phyloP scores from a whole-genome alignment of 2,888 invertebrate species.

The Chymomyza fuscimana region DNA sequence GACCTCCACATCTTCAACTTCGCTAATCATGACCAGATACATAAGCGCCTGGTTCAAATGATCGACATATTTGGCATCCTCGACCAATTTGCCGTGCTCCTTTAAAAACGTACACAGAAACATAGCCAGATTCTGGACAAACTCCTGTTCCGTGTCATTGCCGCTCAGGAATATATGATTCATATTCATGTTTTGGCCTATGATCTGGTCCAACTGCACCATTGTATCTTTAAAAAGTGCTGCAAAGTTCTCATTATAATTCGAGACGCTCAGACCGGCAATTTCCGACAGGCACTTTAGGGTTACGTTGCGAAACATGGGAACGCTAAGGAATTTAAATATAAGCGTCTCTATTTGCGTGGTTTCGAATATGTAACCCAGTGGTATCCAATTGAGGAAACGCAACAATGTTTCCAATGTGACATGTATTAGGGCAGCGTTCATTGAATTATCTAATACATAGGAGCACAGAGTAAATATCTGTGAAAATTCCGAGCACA shows the following conservation, averaged over 20 bases:
- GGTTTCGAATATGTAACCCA: constrained; percentile 99
- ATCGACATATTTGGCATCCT: constrained; percentile 88
- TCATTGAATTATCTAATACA: constrained; percentile 98
- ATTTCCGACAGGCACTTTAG: constrained; percentile 99
- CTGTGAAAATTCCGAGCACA: constrained; percentile 99
- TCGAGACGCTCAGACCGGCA: constrained; percentile 92
- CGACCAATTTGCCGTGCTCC: constrained; percentile 94
- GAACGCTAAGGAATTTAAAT: constrained; percentile 98
- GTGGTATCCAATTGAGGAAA: constrained; percentile 99
- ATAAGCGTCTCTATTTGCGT: constrained; percentile 96
- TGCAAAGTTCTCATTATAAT: constrained; percentile 96
- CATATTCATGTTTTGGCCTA: constrained; percentile 94
- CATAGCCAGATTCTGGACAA: constrained; percentile 98
- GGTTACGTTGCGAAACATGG: constrained; percentile 98
- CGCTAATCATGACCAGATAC: constrained; percentile 94
- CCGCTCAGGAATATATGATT: constrained; percentile 96
- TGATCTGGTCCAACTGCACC: constrained; percentile 94
- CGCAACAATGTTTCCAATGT: constrained; percentile 97
- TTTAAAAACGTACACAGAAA: constrained; percentile 98
- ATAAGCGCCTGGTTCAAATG: constrained; percentile 90
- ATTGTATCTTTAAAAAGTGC: constrained; percentile 94
- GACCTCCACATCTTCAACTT: constrained; percentile 99
- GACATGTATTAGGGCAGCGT: constrained; percentile 96
- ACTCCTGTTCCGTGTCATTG: constrained; percentile 97
- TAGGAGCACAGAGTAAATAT: constrained; percentile 98